Evolutionary conservation across 2,888 invertebrate genomes (phyloP), one percentile per base, ranked within the genome.

Genomic region (Drosophila subquinaria): DNA sequence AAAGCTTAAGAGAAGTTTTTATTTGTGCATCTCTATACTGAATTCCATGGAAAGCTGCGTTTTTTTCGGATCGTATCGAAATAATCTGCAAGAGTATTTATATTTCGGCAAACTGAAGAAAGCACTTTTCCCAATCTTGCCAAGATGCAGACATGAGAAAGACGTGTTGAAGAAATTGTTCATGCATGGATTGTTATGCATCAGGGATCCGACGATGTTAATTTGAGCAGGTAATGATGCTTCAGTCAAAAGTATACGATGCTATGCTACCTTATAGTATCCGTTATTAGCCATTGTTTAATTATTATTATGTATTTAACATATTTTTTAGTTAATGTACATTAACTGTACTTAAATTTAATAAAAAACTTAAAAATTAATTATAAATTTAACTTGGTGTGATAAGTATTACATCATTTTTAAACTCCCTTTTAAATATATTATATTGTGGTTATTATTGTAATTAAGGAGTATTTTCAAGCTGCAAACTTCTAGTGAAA

Each of bases 181-280:
- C 59, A 65, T 60, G 59, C 65, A 60, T 65, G 65, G 15, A 51
- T 10, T 51, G 48, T 65, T 65, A 51, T 65, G 65, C 65, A 36
- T 65, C 59, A 63, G 30, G 30, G 64, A 45, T 48, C 48, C n/a
- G 50, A 48, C 38, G 9, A 50, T 50, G 48, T 47, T 64, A 30
- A 36, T 47, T 47, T 47, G 10, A 8, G 11, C 36, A 63, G 8
- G 45, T 36, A 45, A 45, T 53, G 43, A 61, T 53, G 56, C 56
- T 45, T 23, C 11, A 45, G 35, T 10, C 23, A 35, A 15, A 23
- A 45, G n/a, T 57, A 57, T 23, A 11, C 45, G 56, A 36, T 15
- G 2, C 45, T 57, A 8, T 11, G 6, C 20, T 57, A 57, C 56
- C 42, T 42, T 30, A 17, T 15, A 17, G 2, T 48, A 17, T 3